These are phyloP conservation scores for Odontothrips loti DNA, from an alignment of 2,888 invertebrate genomes.

Conservation along the genomic window DNA sequence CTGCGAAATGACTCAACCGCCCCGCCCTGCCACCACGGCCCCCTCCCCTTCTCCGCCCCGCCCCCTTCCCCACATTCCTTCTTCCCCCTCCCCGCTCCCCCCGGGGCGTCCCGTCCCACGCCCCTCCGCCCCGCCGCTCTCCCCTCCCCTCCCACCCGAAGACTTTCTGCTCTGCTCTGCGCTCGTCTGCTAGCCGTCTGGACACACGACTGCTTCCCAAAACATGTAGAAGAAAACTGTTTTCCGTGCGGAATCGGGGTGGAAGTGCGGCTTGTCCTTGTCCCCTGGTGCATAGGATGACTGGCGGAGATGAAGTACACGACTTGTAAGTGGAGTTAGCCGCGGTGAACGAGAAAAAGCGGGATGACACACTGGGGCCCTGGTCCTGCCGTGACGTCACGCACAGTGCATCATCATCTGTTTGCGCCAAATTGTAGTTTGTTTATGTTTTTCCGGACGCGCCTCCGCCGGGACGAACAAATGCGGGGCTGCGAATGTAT, in stretches of 20 bases:
- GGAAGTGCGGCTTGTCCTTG: not conserved
- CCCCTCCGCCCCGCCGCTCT: not conserved
- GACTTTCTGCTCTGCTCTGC: not conserved
- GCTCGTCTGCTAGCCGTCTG: slow-evolving; percentile 21
- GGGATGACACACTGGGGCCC: not conserved
- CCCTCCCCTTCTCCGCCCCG: not conserved
- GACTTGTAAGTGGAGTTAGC: not conserved
- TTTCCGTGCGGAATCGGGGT: not conserved
- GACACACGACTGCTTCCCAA: not conserved
- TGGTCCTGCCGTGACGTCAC: not conserved
- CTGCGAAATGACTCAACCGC: not conserved
- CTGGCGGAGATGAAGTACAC: not conserved
- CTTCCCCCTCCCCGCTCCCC: not conserved
- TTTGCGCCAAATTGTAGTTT: not conserved
- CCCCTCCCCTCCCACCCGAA: not conserved
- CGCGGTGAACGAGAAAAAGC: not conserved
- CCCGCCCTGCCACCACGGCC: not conserved
- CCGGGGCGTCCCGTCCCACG: not conserved
- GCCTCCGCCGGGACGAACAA: not conserved
- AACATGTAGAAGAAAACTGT: not conserved
- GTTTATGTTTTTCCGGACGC: not conserved
- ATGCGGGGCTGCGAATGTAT: not conserved
- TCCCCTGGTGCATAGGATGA: not conserved
- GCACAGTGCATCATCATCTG: not conserved
- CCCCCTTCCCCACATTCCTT: not conserved